Conservation (phyloP, 2,888 invertebrate species). For the Orchestes rusci region DNA sequence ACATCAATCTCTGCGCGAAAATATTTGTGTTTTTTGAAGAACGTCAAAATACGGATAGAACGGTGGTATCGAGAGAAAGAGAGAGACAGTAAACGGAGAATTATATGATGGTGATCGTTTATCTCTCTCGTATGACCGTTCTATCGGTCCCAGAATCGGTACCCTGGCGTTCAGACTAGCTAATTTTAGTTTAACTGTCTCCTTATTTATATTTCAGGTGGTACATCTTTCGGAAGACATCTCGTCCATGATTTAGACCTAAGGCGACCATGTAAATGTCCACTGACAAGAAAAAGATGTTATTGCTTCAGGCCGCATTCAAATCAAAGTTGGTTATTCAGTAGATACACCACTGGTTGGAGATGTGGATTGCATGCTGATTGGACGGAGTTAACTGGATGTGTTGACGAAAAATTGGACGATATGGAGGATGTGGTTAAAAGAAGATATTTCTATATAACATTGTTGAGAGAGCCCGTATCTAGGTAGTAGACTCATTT, state of each 20-base stretch:
- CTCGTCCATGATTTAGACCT: constrained; percentile 91
- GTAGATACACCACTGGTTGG: constrained; percentile 95
- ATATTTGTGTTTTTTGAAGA: too few species aligned
- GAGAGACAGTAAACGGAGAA: too few species aligned
- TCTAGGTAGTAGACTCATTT: too few species aligned
- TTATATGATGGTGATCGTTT: too few species aligned
- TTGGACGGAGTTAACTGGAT: constrained; percentile 92
- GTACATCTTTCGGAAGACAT: constrained; percentile 94
- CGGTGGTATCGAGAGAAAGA: too few species aligned
- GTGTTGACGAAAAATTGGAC: constrained; percentile 87
- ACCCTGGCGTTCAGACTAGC: too few species aligned
- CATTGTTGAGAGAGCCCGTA: constrained; percentile 89
- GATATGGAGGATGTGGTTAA: constrained; percentile 69
- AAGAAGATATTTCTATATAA: constrained; percentile 87
- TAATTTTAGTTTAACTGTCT: too few species aligned
- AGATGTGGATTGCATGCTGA: constrained; percentile 97
- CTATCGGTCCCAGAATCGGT: too few species aligned
- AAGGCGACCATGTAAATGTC: constrained; percentile 90
- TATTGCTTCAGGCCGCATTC: constrained; percentile 88
- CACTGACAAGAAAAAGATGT: constrained; percentile 79
- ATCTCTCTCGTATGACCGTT: too few species aligned
- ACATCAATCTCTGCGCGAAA: too few species aligned
- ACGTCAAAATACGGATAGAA: too few species aligned
- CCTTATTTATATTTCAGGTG: constrained; percentile 51
- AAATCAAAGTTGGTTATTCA: constrained; percentile 96